Evolutionary conservation across 2,113 vertebrate genomes (phyloP).

Genomic region (Oxyruncus cristatus): DNA sequence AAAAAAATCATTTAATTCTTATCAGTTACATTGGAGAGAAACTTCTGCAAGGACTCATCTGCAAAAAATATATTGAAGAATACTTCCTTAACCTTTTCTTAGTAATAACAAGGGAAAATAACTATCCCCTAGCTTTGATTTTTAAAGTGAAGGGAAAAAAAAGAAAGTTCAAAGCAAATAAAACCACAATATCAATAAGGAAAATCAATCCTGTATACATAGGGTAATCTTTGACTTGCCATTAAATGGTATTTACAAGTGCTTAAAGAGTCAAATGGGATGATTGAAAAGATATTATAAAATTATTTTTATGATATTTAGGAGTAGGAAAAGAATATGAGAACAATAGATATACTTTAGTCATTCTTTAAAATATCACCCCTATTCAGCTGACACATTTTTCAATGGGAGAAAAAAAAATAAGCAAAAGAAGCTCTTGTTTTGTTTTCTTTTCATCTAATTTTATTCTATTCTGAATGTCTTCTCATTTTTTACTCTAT

Average conservation of each 20-base stretch:
- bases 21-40: not conserved
- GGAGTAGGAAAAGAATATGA: not conserved
- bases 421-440: not conserved
- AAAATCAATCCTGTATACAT: not conserved
- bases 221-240: not conserved
- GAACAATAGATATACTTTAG: not conserved
- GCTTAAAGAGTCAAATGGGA: not conserved
- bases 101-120: not conserved
- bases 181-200: not conserved
- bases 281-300: not conserved
- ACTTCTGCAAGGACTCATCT: not conserved
- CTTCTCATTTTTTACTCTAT: not conserved
- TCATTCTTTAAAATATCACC: not conserved
- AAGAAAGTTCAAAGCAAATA: not conserved
- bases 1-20: not conserved
- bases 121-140: not conserved
- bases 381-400: not conserved
- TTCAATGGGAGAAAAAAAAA: not conserved
- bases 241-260: not conserved
- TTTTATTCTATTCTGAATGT: not conserved
- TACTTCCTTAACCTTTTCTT: conserved; percentile 20
- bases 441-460: not conserved
- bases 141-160: not conserved
- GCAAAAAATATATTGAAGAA: not conserved
- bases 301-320: not conserved